Evolutionary conservation across 2,113 vertebrate species (phyloP), one percentile per base, ranked within the genome.

Genomic region (Chascanopsetta lugubris): DNA sequence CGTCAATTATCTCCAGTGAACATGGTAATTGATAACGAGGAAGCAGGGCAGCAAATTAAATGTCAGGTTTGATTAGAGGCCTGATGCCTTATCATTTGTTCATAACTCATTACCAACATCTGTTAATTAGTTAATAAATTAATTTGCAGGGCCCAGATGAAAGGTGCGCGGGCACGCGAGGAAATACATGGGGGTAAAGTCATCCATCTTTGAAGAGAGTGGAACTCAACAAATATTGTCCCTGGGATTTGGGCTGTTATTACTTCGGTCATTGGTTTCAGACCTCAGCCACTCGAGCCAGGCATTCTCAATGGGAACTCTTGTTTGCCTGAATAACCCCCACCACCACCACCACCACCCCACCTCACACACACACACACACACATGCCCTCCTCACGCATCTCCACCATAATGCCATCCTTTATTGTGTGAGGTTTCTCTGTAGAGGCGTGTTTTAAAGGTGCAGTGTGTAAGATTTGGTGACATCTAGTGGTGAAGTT

Each of bases 41-140:
- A 90, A 91, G 88, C 81, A 67, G 68, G 80, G 86, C 87, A 90
- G 91, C 90, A 90, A 92, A 93, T 93, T 89, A 91, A 92, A 91
- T 79, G 91, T 92, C 93, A 88, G 79, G 84, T 93, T 91, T 88
- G 87, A 93, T 93, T 91, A 92, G 86, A 42, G 75, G 69, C 66
- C 85, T 90, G 91, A 93, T 93, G 85, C 89, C 89, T 93, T 93
- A 90, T 92, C 88, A 90, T 93, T 93, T 91, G 86, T 90, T 90
- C 88, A 89, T 91, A 92, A 91, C 85, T 90, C 85, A 57, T 93
- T 92, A 89, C 85, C 81, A 89, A 85, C 92, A 92, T 89, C 89
- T 93, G 93, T 93, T 93, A 92, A 93, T 93, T 86, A 89, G 82
- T 84, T 85, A 79, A 80, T 87, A 85, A 86, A 90, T 85, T 87